Evolutionary conservation across 2,797 vertebrate genomes (phyloP), one percentile per base, ranked within the genome.

Genomic region (Graptemys geographica): DNA sequence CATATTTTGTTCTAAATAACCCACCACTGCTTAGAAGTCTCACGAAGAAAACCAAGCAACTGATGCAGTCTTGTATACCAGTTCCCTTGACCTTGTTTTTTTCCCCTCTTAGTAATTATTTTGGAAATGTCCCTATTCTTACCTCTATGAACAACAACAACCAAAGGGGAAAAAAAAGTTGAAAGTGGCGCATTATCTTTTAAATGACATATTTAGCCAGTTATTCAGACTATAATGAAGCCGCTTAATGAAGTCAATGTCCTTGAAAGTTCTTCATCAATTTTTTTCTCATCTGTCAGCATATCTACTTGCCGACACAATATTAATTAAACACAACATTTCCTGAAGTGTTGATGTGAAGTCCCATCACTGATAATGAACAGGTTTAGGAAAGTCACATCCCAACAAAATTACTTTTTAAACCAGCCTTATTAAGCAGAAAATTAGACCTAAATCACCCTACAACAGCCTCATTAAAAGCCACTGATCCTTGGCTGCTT

Each of bases 361-460:
- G 98, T 98, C 96, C 98, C 97, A 98, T 98, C 98, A 98, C 98
- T 98, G 98, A 98, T 99, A 99, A 99, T 98, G 98, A 99, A 98
- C 98, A 98, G 99, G 99, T 99, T 99, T 99, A 98, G 99, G 98
- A 98, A 98, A 98, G 98, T 98, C 98, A 98, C 98, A 98, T 98
- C 98, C 98, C 98, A 98, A 98, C 98, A 99, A 99, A 99, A 99
- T 98, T 98, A 99, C 99, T 98, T 99, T 99, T 99, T 99, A 98
- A 99, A 99, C 98, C 98, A 98, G 99, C 98, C 99, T 98, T 99
- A 99, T 99, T 99, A 99, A 99, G 98, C 98, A 99, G 99, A 99
- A 99, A 99, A 99, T 99, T 98, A 99, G 99, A 98, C 98, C 98
- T 98, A 99, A 99, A 99, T 99, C 99, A 99, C 98, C 98, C 98